Percentiles rank a stretch among this genome's conserved stretches.
Conservation (phyloP, 2,113 vertebrate species). For the Mustela nigripes region DNA sequence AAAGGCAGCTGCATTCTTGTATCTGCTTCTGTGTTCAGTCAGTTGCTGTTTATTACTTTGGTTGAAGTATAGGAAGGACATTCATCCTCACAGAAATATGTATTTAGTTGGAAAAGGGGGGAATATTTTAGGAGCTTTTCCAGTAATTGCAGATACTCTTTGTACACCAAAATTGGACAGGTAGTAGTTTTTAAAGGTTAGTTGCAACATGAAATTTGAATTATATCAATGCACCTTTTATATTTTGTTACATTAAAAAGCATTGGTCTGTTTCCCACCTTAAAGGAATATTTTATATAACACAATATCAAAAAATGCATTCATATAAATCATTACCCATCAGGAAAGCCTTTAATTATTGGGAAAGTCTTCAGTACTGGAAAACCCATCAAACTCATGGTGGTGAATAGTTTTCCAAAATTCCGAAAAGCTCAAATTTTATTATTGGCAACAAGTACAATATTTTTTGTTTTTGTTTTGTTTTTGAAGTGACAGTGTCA, state of each 20-base stretch:
- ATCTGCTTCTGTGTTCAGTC: background rate
- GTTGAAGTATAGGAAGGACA: conserved; percentile 8
- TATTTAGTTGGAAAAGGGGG: conserved; percentile 3
- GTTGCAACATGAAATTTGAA: conserved; percentile 35
- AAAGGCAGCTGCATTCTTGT: background rate
- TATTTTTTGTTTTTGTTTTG: conserved; percentile 10
- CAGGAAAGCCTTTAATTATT: background rate
- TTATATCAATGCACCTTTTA: background rate
- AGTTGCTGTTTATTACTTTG: background rate
- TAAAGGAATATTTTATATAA: background rate
- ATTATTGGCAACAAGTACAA: background rate
- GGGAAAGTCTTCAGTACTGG: background rate
- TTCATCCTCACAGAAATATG: background rate
- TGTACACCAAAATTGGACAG: conserved; percentile 1
- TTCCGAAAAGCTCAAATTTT: conserved; percentile 29
- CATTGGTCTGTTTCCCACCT: background rate
- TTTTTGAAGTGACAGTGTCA: background rate
- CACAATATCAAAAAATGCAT: background rate
- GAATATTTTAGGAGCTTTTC: conserved; percentile 20
- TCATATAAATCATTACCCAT: background rate
- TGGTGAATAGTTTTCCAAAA: conserved; percentile 31
- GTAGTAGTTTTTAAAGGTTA: background rate
- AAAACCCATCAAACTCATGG: background rate
- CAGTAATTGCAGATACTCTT: background rate
- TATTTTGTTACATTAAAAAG: background rate